A percentile compares a stretch with the other conserved stretches of the same genome.
Conservation (phyloP, 30 jellyfish, hydroid and myxozoan genomes). For the Aurelia sp. region DNA sequence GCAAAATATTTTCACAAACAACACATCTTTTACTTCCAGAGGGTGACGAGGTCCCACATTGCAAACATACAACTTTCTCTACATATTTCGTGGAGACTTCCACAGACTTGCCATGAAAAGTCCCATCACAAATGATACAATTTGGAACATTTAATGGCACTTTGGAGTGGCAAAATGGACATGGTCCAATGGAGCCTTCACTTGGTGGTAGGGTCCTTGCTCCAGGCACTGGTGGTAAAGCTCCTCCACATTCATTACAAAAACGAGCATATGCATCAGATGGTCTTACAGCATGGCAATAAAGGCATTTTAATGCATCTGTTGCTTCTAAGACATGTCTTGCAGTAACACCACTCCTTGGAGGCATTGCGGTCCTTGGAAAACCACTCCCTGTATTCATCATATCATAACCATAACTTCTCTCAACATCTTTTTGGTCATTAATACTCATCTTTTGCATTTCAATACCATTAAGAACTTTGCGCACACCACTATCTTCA, state of each 20-base stretch:
- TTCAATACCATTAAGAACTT: slow-evolving; percentile 61
- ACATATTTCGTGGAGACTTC: slow-evolving; percentile 18
- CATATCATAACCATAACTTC: slow-evolving; percentile 1
- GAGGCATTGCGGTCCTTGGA: slow-evolving; percentile 71
- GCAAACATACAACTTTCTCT: slow-evolving; percentile 67
- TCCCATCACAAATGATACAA: slow-evolving; percentile 77
- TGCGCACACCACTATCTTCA: slow-evolving; percentile 68
- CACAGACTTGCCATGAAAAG: slow-evolving; percentile 33
- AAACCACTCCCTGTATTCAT: background rate
- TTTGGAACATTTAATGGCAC: slow-evolving; percentile 70
- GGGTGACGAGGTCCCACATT: slow-evolving; percentile 86
- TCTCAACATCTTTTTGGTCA: slow-evolving; percentile 14
- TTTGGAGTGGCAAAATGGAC: slow-evolving; percentile 73
- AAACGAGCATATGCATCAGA: slow-evolving; percentile 88
- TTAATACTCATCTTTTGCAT: slow-evolving; percentile 13
- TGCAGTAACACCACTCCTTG: slow-evolving; percentile 63
- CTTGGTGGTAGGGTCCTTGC: slow-evolving; percentile 43
- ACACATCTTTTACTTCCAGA: slow-evolving; percentile 77
- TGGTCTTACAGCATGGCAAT: slow-evolving; percentile 83
- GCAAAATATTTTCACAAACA: slow-evolving; percentile 81
- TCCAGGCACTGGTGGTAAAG: slow-evolving; percentile 86
- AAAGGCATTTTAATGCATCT: slow-evolving; percentile 59
- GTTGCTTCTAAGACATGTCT: slow-evolving; percentile 45
- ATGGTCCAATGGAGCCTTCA: slow-evolving; percentile 29
- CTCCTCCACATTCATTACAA: slow-evolving; percentile 88